Percentiles rank a stretch among this genome's conserved stretches.
Evolutionary conservation across 2,797 vertebrate species (phyloP).

Genomic region (Prionace glauca): DNA sequence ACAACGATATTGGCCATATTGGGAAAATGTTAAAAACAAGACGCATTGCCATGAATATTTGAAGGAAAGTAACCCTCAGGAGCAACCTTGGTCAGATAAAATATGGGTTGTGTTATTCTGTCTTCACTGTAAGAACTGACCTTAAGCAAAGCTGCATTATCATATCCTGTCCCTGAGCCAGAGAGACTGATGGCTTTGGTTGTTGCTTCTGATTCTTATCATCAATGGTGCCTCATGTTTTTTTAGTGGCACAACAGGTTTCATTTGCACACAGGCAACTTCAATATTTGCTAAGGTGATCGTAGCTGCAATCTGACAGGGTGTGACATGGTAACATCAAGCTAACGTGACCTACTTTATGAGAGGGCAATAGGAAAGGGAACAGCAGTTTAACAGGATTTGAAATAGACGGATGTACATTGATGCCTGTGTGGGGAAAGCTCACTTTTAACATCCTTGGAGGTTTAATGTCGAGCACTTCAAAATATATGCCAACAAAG

Average conservation of each 20-base stretch:
- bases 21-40: background rate
- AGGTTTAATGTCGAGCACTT: background rate
- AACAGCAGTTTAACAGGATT: background rate
- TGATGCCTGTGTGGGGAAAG: background rate
- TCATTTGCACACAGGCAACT: background rate
- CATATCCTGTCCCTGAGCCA: background rate
- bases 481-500: background rate
- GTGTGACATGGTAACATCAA: background rate
- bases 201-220: conserved; percentile 2
- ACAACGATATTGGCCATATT: background rate
- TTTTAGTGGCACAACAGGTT: background rate
- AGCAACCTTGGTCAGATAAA: background rate
- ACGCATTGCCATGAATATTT: background rate
- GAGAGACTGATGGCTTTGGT: background rate
- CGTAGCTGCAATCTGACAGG: background rate
- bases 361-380: conserved; percentile 14
- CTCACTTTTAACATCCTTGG: background rate
- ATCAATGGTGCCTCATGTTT: background rate
- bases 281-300: background rate
- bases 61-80: background rate
- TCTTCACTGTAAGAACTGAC: background rate
- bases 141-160: background rate
- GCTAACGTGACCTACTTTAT: conserved; percentile 22
- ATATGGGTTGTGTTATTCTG: background rate
- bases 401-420: background rate